These are phyloP conservation scores for Rhopalosiphum maidis DNA, from an alignment of 1,140 invertebrate genomes.

Conservation along the genomic window DNA sequence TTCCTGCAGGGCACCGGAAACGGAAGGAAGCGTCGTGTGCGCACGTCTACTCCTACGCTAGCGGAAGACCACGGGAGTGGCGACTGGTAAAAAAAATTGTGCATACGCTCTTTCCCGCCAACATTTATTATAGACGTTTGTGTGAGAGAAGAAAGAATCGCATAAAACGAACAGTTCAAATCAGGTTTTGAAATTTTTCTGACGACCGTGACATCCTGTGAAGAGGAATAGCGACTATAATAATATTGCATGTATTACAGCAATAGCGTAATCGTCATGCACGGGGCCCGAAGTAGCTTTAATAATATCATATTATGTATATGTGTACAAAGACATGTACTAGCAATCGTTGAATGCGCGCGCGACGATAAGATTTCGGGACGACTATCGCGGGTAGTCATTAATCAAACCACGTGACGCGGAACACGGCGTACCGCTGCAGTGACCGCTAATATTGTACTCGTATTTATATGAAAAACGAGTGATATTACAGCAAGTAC, in stretches of 20 bases:
- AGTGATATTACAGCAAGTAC: background rate
- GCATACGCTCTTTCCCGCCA: background rate
- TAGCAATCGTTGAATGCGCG: background rate
- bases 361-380: constrained; percentile 19
- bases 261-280: background rate
- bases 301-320: background rate
- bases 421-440: background rate
- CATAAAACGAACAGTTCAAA: background rate
- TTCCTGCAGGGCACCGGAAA: background rate
- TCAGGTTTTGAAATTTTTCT: constrained; percentile 20
- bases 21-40: background rate
- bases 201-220: background rate
- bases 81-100: background rate
- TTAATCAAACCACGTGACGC: constrained; percentile 2
- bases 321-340: background rate
- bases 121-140: background rate
- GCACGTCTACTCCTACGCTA: background rate
- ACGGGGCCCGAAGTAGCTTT: background rate
- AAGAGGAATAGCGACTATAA: background rate
- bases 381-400: background rate
- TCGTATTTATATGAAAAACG: background rate
- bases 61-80: background rate
- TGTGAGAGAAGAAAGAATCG: background rate
- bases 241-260: background rate
- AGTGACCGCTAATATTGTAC: background rate